Evolutionary conservation across 2,888 invertebrate genomes (phyloP), one percentile per base, ranked within the genome.

Genomic region (Acrobeloides nanus): DNA sequence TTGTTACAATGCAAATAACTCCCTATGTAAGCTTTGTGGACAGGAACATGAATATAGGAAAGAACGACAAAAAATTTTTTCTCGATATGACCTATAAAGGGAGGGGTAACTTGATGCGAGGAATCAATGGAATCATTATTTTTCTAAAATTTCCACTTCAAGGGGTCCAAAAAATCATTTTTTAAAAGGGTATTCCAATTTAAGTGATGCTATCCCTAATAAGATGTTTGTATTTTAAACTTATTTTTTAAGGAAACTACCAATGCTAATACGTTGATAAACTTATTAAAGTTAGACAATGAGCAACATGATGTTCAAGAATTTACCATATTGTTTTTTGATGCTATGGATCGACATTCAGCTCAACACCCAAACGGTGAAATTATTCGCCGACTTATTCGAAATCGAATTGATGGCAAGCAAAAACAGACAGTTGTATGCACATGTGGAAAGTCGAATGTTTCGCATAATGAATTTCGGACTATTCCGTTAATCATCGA

Each of bases 261-360:
- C 3, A 48, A 62, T 33, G 62, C 64, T 20, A 52, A 52, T 7
- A 49, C 48, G 15, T 51, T 68, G 20, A 59, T 52, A 15, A 47
- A 56, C n/a, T 38, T 57, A n/a, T 50, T 60, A 15, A 42, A 48
- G 2, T 48, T 72, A 27, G 57, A 58, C 24, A 51, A 60, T 24
- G 62, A 64, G 38, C 71, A 71, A 42, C 70, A 72, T 25, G 70
- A 70, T 48, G 63, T 69, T 1, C 64, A 65, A 39, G 71, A 71
- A 50, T 72, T 72, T 50, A 59, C 62, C 6, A 43, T 61, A 8
- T 54, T 63, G 38, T 59, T 71, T 37, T 67, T 71, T 55, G 59
- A 62, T 27, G 63, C 64, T 3, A 53, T 71, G 17, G 68, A 69
- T 23, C 58, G 64, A 5, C 53, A 61, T 48, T 55, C 70, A 10